These are phyloP conservation scores for Chrysemys picta DNA, from an alignment of 2,113 vertebrate species.

Conservation along the genomic window DNA sequence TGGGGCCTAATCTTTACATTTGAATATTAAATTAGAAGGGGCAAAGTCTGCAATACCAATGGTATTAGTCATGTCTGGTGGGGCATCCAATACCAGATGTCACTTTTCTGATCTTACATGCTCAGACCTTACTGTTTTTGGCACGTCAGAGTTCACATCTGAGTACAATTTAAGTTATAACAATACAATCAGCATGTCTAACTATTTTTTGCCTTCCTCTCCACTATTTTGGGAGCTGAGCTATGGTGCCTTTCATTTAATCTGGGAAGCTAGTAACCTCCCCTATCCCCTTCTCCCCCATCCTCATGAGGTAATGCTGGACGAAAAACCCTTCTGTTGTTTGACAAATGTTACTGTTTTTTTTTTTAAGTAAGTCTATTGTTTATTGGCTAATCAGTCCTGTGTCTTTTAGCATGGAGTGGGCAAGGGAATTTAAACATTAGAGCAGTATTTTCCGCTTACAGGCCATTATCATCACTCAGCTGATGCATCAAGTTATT, in stretches of 20 bases:
- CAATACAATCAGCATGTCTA: slow-evolving; percentile 79
- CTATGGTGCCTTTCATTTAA: slow-evolving; percentile 60
- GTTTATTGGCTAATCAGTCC: slow-evolving; percentile 29
- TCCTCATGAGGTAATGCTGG: slow-evolving; percentile 52
- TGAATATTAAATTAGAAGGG: slow-evolving; percentile 81
- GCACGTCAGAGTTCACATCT: slow-evolving; percentile 80
- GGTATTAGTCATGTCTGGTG: slow-evolving; percentile 84
- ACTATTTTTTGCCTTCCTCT: slow-evolving; percentile 71
- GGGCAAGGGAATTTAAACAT: slow-evolving; percentile 16
- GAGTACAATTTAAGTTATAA: slow-evolving; percentile 82
- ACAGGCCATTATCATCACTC: slow-evolving; percentile 3
- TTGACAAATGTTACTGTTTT: slow-evolving; percentile 66
- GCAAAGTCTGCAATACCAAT: slow-evolving; percentile 82
- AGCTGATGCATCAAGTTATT: not conserved
- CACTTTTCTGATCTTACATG: slow-evolving; percentile 81
- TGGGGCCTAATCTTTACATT: slow-evolving; percentile 72
- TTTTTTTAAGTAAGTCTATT: slow-evolving; percentile 47
- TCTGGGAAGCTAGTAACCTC: slow-evolving; percentile 50
- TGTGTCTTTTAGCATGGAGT: not conserved
- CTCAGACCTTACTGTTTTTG: slow-evolving; percentile 78
- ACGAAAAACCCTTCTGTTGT: slow-evolving; percentile 19
- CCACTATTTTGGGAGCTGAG: slow-evolving; percentile 70
- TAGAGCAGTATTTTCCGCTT: slow-evolving; percentile 12
- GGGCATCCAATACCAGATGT: slow-evolving; percentile 84
- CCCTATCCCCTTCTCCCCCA: not conserved